phyloP scores from a whole-genome alignment of 2,888 invertebrate genomes.

The Eilema griseolum region DNA sequence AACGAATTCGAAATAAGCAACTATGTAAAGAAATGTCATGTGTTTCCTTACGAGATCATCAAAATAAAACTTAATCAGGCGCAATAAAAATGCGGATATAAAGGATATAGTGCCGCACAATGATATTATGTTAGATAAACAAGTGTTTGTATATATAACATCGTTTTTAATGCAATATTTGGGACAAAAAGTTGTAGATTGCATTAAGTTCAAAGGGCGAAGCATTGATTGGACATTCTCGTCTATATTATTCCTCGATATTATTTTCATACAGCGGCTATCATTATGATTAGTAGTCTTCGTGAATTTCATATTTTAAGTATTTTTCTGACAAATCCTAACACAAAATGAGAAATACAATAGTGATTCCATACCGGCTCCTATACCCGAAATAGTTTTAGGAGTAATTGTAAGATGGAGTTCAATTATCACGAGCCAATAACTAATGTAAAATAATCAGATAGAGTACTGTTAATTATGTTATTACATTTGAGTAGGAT shows the following conservation, averaged over 20 bases:
- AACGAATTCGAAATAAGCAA: slow-evolving; percentile 1
- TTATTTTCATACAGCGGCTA: background rate
- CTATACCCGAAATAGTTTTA: background rate
- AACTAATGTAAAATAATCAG: background rate
- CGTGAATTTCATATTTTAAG: background rate
- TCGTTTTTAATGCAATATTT: slow-evolving; percentile 29
- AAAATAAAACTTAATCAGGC: background rate
- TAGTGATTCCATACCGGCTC: background rate
- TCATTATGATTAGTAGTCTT: background rate
- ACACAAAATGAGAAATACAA: background rate
- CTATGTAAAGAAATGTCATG: background rate
- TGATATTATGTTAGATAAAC: slow-evolving; percentile 8
- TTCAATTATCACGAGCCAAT: background rate
- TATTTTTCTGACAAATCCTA: background rate
- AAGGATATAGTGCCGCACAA: background rate
- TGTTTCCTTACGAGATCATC: background rate
- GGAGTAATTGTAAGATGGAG: background rate
- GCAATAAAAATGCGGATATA: background rate
- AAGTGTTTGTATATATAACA: slow-evolving; percentile 15
- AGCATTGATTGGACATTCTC: slow-evolving; percentile 25
- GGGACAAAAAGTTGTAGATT: slow-evolving; percentile 19
- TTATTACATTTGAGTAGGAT: background rate
- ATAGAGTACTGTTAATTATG: background rate
- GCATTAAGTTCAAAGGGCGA: slow-evolving; percentile 27
- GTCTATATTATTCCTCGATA: background rate